phyloP scores from a whole-genome alignment of 2,113 vertebrate species.

The Tapirus terrestris region DNA sequence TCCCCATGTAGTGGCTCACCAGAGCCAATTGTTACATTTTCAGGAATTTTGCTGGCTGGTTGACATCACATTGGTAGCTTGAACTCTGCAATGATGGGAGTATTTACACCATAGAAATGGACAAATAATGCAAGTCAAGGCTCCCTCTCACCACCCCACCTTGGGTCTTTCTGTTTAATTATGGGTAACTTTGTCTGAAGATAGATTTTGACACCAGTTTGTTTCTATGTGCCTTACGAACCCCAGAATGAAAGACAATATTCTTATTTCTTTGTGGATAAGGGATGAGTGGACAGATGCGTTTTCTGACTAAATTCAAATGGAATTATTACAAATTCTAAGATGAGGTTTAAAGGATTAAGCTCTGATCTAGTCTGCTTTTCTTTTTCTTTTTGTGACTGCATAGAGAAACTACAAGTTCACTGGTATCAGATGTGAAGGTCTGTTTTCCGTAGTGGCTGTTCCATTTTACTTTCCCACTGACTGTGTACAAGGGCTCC shows the following conservation, averaged over 20 bases:
- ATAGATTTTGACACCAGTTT: not conserved
- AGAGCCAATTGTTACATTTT: not conserved
- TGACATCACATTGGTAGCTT: not conserved
- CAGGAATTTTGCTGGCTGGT: not conserved
- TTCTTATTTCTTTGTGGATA: not conserved
- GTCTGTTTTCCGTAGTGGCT: not conserved
- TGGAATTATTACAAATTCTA: not conserved
- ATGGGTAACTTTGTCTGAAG: not conserved
- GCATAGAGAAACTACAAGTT: not conserved
- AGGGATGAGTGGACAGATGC: not conserved
- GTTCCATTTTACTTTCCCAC: not conserved
- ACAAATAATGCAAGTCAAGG: not conserved
- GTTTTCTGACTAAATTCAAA: not conserved
- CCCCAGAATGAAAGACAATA: not conserved
- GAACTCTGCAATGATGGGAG: not conserved
- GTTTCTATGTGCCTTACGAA: not conserved
- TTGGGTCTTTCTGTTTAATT: not conserved
- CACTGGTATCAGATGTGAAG: not conserved
- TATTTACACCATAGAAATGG: not conserved
- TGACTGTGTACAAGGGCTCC: not conserved
- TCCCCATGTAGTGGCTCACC: not conserved
- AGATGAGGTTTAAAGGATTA: not conserved
- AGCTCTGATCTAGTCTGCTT: not conserved
- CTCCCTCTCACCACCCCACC: not conserved
- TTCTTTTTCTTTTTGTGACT: not conserved